phyloP scores from a whole-genome alignment of 2,888 invertebrate genomes.

The Catocala fraxini region DNA sequence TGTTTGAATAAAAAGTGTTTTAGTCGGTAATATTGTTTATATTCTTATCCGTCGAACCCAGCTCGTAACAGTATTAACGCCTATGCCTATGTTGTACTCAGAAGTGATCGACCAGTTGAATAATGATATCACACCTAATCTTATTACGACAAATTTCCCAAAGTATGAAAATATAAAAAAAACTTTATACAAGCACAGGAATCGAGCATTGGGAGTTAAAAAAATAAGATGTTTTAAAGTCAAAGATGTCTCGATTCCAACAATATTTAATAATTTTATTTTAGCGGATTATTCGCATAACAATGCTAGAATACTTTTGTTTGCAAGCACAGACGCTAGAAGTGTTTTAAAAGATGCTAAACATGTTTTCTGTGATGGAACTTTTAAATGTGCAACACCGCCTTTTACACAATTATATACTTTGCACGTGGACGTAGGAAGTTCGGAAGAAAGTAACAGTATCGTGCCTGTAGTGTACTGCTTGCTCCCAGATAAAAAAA shows the following conservation, averaged over 20 bases:
- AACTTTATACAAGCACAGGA: background rate
- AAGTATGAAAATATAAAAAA: slow-evolving; percentile 2
- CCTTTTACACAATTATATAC: slow-evolving; percentile 7
- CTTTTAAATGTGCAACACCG: background rate
- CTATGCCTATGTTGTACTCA: background rate
- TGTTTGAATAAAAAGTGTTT: too few relatives aligned
- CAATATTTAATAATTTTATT: background rate
- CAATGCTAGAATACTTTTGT: background rate
- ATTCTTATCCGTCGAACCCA: too few relatives aligned
- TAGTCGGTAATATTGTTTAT: too few relatives aligned
- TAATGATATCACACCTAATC: background rate
- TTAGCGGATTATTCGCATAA: background rate
- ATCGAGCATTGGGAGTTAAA: background rate
- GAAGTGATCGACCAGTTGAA: background rate
- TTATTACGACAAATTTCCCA: background rate
- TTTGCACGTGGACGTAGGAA: slow-evolving; percentile 8
- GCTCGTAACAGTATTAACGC: too few relatives aligned
- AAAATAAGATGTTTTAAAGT: slow-evolving; percentile 1
- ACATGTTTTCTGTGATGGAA: background rate
- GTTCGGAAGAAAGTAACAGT: background rate
- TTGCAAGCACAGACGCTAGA: background rate
- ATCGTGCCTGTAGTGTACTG: slow-evolving; percentile 2
- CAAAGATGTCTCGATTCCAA: background rate
- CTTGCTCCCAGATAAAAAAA: slow-evolving; percentile 9
- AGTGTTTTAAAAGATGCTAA: background rate